Percentiles rank a stretch among this genome's conserved stretches.
Evolutionary conservation across 2,888 invertebrate genomes (phyloP).

Genomic region (Hyposoter didymator): DNA sequence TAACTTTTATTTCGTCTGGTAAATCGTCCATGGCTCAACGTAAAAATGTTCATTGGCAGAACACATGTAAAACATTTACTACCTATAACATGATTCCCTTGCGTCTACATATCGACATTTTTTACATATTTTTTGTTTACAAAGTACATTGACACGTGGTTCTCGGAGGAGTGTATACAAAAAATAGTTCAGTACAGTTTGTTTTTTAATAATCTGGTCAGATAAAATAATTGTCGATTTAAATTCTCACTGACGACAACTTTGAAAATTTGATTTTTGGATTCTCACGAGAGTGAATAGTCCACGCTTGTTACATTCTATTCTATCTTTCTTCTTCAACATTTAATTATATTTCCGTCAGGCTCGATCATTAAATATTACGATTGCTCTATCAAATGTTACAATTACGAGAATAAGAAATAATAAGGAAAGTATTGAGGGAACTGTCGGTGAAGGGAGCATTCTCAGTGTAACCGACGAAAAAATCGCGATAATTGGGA

Average conservation of each 20-base stretch:
- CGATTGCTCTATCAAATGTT: slow-evolving; percentile 7
- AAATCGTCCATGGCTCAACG: background rate
- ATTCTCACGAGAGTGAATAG: slow-evolving; percentile 9
- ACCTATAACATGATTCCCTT: slow-evolving; percentile 15
- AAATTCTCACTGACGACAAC: background rate
- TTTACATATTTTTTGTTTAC: slow-evolving; percentile 1
- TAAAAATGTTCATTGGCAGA: background rate
- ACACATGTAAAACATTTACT: slow-evolving; percentile 9
- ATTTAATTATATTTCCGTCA: slow-evolving; percentile 5
- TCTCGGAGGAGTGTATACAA: slow-evolving; percentile 27
- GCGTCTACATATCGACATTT: background rate
- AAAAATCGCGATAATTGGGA: no score
- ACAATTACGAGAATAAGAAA: background rate
- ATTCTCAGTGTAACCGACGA: no score
- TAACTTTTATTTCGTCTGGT: background rate
- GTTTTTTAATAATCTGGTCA: background rate
- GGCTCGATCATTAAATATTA: background rate
- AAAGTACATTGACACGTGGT: slow-evolving; percentile 23
- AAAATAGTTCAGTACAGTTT: slow-evolving; percentile 15
- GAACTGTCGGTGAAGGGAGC: background rate
- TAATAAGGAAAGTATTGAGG: background rate
- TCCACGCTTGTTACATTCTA: slow-evolving; percentile 9
- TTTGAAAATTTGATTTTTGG: background rate
- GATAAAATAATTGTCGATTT: background rate
- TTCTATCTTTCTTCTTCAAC: background rate